A percentile compares a stretch with the other conserved stretches of the same genome.
These are phyloP conservation scores for Ataeniobius toweri DNA, from an alignment of 2,797 vertebrate genomes.

Conservation along the genomic window DNA sequence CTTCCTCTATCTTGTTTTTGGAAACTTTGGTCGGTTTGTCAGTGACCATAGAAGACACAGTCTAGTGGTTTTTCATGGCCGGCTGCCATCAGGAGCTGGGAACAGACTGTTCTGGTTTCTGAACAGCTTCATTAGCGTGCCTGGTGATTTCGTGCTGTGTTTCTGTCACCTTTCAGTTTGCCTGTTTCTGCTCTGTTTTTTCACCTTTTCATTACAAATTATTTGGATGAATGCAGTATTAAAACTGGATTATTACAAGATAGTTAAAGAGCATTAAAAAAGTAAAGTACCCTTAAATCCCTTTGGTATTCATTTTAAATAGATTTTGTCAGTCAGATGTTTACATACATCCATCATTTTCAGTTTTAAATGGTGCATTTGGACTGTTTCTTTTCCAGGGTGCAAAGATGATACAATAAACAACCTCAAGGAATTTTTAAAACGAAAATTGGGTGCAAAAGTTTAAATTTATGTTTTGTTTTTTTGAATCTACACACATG, in stretches of 20 bases:
- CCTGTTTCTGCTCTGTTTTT: background rate
- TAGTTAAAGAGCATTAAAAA: background rate
- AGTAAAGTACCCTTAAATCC: background rate
- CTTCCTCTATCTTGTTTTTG: constrained; percentile 43
- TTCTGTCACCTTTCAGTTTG: constrained; percentile 6
- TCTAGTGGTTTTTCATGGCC: constrained; percentile 52
- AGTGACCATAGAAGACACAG: constrained; percentile 36
- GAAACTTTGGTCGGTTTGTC: constrained; percentile 48
- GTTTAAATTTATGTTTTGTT: background rate
- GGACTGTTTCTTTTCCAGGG: background rate
- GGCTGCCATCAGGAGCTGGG: constrained; percentile 42
- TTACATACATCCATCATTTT: background rate
- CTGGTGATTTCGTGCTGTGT: background rate
- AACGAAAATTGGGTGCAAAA: background rate
- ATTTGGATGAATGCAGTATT: background rate
- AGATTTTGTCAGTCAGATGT: background rate
- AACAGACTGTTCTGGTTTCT: constrained; percentile 49
- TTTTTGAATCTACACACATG: background rate
- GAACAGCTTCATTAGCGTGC: constrained; percentile 34
- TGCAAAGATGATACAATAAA: background rate
- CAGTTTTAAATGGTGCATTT: background rate
- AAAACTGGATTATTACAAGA: background rate
- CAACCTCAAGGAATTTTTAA: background rate
- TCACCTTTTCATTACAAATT: background rate
- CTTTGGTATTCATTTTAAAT: background rate